Evolutionary conservation across 2,888 invertebrate genomes (phyloP).

Genomic region (Andrena bucephala): DNA sequence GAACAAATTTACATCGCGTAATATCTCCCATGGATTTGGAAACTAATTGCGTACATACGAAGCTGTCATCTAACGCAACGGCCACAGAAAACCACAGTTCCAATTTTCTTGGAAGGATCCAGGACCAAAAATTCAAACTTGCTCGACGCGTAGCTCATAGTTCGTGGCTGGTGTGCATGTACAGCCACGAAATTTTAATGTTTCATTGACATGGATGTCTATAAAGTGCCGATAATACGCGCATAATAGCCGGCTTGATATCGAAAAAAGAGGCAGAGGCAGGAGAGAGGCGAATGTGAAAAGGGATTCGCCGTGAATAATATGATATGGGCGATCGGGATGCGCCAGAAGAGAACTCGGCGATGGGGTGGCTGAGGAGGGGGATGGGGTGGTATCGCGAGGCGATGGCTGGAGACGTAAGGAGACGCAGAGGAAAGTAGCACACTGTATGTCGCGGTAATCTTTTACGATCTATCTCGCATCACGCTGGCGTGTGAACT

Average conservation of each 20-base stretch:
- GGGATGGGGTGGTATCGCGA: slow-evolving; percentile 49
- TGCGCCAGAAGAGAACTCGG: slow-evolving; percentile 71
- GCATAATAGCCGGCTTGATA: slow-evolving; percentile 77
- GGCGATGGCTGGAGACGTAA: slow-evolving; percentile 44
- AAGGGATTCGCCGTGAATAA: slow-evolving; percentile 79
- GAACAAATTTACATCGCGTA: too few relatives aligned
- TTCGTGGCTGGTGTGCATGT: slow-evolving; percentile 11
- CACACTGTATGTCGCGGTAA: slow-evolving; percentile 79
- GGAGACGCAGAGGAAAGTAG: slow-evolving; percentile 60
- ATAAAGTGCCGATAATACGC: slow-evolving; percentile 77
- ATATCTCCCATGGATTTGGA: too few relatives aligned
- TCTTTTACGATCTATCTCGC: slow-evolving; percentile 80
- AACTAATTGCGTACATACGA: slow-evolving; percentile 11
- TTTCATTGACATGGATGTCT: slow-evolving; percentile 68
- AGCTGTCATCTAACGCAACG: slow-evolving; percentile 12
- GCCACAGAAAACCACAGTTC: slow-evolving; percentile 50
- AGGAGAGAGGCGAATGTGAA: slow-evolving; percentile 65
- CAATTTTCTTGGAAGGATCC: slow-evolving; percentile 58
- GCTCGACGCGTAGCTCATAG: slow-evolving; percentile 59
- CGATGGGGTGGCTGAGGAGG: slow-evolving; percentile 41
- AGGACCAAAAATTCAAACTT: slow-evolving; percentile 53
- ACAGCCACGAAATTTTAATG: slow-evolving; percentile 57
- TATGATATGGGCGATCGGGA: slow-evolving; percentile 80
- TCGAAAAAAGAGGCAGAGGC: slow-evolving; percentile 62
- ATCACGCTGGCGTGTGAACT: slow-evolving; percentile 71